Evolutionary conservation across 2,888 invertebrate species (phyloP), one percentile per base, ranked within the genome.

Genomic region (Coronaproctus castanopsis): DNA sequence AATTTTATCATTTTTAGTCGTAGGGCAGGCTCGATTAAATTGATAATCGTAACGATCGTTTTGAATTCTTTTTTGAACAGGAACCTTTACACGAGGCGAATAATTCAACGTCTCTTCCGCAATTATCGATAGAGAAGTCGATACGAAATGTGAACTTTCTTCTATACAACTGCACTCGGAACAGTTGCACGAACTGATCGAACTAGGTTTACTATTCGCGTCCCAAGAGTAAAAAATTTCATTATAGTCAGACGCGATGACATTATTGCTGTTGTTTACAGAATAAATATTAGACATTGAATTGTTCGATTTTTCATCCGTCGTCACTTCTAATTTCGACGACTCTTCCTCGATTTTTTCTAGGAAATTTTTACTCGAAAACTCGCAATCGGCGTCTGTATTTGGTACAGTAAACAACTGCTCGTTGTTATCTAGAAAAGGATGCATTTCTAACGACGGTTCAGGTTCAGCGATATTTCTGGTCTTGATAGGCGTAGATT

Each of bases 401-500:
- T 58, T 54, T 18, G 22, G 21, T 10, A 36, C 36, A 8, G 36
- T 14, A 36, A 36, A 36, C 8, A 8, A 8, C 36, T 36, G 36
- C 5, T 5, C 5, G 14, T 14, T 5, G 5, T 8, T 5, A 8
- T 5, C 8, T 14, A 14, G 14, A 8, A 36, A 36, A 14, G 8
- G 5, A 36, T 36, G 8, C 36, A 8, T 14, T 5, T 36, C 5
- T 5, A 36, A 5, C 8, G 36, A 5, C 14, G 5, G 5, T 36
- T 36, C 36, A 8, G 14, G 8, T 36, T 14, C 2, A 19, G 52
- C 50, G 24, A 50, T 52, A 22, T 14, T 50, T n/a, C n/a, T n/a
- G n/a, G n/a, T n/a, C 57, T 67, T 75, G 59, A 71, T 69, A 52
- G 76, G 70, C 2, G 77, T 76, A 67, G 79, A 69, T 49, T 78